A percentile compares a stretch with the other conserved stretches of the same genome.
These are phyloP conservation scores for Ptychadena robeensis DNA, from an alignment of 2,797 vertebrate species.

Conservation along the genomic window DNA sequence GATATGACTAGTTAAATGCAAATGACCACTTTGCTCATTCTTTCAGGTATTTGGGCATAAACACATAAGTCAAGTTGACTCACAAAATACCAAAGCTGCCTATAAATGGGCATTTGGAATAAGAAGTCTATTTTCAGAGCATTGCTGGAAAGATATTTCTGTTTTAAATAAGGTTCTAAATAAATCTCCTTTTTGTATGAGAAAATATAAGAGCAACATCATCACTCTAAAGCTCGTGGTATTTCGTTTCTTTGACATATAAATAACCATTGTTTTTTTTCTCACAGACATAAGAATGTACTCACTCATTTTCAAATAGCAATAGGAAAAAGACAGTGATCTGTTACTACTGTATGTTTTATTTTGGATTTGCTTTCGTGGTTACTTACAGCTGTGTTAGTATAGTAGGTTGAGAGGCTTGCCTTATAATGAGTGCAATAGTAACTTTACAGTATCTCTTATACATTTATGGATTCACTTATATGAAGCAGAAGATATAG, in stretches of 20 bases:
- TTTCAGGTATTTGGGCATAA: slow-evolving; percentile 31
- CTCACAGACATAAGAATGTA: slow-evolving; percentile 32
- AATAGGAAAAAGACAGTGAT: not conserved
- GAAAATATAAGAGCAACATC: slow-evolving; percentile 34
- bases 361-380: not conserved
- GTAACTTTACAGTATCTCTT: no score
- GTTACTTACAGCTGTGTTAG: not conserved
- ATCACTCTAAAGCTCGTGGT: slow-evolving; percentile 28
- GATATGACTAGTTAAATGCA: slow-evolving; percentile 8
- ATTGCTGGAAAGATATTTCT: slow-evolving; percentile 30
- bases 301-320: slow-evolving; percentile 14
- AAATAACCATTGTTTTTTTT: slow-evolving; percentile 33
- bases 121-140: slow-evolving; percentile 37
- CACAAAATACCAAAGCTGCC: slow-evolving; percentile 19
- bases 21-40: slow-evolving; percentile 13
- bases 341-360: not conserved
- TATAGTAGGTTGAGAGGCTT: not conserved
- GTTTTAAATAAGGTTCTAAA: slow-evolving; percentile 21
- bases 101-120: slow-evolving; percentile 25
- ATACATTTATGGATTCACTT: no score
- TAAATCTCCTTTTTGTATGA: slow-evolving; percentile 44
- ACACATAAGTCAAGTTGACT: slow-evolving; percentile 30
- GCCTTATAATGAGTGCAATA: not conserved
- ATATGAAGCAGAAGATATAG: no score
- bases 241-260: slow-evolving; percentile 18